phyloP scores from a whole-genome alignment of 2,797 vertebrate species.

The Caiman crocodilus region DNA sequence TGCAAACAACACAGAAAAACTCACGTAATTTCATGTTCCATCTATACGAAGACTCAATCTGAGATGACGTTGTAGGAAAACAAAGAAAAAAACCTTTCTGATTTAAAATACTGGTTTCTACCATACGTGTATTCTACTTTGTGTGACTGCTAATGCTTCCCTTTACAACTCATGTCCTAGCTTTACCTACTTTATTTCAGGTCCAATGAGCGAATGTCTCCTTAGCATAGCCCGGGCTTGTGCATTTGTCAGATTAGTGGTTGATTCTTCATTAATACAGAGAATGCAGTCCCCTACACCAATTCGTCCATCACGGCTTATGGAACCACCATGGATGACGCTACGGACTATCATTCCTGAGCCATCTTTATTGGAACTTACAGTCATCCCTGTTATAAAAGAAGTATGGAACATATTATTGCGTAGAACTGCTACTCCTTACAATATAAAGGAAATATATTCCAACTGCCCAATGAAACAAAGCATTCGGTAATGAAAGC shows the following conservation, averaged over 20 bases:
- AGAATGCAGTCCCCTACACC: slow-evolving; percentile 94
- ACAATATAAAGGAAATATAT: not conserved
- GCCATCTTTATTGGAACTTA: slow-evolving; percentile 93
- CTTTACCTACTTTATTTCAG: slow-evolving; percentile 91
- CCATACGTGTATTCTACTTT: not conserved
- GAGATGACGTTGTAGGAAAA: not conserved
- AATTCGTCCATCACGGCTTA: slow-evolving; percentile 93
- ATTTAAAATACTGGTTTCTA: not conserved
- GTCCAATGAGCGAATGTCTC: slow-evolving; percentile 93
- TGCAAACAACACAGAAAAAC: not conserved
- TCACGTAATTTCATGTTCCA: not conserved
- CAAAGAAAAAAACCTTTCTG: not conserved
- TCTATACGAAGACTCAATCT: not conserved
- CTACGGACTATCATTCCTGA: slow-evolving; percentile 95
- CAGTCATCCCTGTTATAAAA: slow-evolving; percentile 91
- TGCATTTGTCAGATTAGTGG: slow-evolving; percentile 89
- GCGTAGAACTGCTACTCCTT: not conserved
- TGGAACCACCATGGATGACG: slow-evolving; percentile 94
- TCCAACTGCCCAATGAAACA: not conserved
- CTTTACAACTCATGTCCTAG: not conserved
- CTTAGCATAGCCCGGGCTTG: slow-evolving; percentile 95
- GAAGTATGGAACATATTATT: not conserved
- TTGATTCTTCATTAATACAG: slow-evolving; percentile 93
- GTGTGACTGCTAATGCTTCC: not conserved
- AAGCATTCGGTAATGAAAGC: not conserved